These are phyloP conservation scores for Eciton burchellii DNA, from an alignment of 1,140 invertebrate genomes.

Conservation along the genomic window DNA sequence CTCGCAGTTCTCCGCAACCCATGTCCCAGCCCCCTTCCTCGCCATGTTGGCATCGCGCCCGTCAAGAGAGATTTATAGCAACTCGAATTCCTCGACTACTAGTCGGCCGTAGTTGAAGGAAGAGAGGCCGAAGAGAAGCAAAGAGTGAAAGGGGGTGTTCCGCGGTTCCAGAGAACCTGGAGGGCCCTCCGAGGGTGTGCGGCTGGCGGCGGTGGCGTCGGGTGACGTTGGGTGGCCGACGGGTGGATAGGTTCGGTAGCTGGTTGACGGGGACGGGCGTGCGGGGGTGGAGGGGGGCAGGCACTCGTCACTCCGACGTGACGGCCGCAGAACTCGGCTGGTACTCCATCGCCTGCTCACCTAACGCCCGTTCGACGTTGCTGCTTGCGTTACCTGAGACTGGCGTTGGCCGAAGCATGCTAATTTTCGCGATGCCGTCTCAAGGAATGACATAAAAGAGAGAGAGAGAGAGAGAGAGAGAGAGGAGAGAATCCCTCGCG, in stretches of 20 bases:
- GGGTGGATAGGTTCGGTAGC: conserved; percentile 56
- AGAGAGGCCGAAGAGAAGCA: conserved; percentile 65
- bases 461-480: too few species aligned
- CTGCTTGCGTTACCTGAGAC: conserved; percentile 37
- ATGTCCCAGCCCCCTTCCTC: conserved; percentile 55
- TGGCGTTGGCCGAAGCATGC: conserved; percentile 14
- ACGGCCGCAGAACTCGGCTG: conserved; percentile 80
- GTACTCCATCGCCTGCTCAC: conserved; percentile 72
- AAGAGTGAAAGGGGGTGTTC: conserved; percentile 66
- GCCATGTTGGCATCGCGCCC: conserved; percentile 75
- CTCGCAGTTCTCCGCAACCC: conserved; percentile 73
- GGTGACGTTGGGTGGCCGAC: conserved; percentile 67
- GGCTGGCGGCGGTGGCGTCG: conserved; percentile 69
- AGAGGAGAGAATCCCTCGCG: not conserved
- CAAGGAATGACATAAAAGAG: conserved; percentile 8
- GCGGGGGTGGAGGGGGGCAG: too few species aligned
- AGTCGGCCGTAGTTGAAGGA: conserved; percentile 83
- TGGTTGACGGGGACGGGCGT: too few species aligned
- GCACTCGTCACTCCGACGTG: conserved; percentile 82
- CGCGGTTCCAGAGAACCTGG: conserved; percentile 70
- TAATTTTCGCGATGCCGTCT: conserved; percentile 37
- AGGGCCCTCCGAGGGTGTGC: conserved; percentile 64
- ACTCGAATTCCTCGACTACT: conserved; percentile 85
- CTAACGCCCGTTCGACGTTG: conserved; percentile 68
- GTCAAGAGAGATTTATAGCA: conserved; percentile 86